A percentile compares a stretch with the other conserved stretches of the same genome.
Evolutionary conservation across 1,140 invertebrate genomes (phyloP).

Genomic region (Pollicipes pollicipes): DNA sequence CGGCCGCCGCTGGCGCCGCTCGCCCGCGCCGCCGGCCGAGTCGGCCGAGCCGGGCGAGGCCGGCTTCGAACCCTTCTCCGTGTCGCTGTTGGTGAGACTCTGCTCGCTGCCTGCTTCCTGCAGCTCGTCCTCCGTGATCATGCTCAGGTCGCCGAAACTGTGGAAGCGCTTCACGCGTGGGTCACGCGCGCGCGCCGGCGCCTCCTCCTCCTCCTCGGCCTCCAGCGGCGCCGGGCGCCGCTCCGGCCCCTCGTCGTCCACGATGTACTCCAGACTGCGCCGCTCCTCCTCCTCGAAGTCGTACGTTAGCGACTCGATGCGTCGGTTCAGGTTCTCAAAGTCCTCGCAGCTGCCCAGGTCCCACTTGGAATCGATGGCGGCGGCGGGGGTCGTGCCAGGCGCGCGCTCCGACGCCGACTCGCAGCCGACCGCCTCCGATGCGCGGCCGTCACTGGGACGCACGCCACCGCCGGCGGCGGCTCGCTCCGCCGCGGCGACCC

Average conservation of each 20-base stretch:
- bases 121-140: not conserved
- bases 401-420: not conserved
- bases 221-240: not conserved
- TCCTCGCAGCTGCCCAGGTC: not conserved
- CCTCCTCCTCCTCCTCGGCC: no score
- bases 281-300: slow-evolving; percentile 3
- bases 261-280: not conserved
- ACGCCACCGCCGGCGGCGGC: no score
- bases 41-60: no score
- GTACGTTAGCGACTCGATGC: slow-evolving; percentile 5
- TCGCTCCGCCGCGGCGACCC: not conserved
- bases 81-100: not conserved
- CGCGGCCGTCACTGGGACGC: not conserved
- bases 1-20: no score
- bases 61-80: not conserved
- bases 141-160: not conserved
- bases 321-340: not conserved
- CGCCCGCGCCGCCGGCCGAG: no score
- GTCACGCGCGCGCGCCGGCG: not conserved
- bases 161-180: not conserved
- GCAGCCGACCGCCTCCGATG: not conserved
- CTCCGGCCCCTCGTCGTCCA: not conserved
- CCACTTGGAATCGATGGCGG: not conserved
- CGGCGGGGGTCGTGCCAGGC: no score
- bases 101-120: not conserved